These are phyloP conservation scores for Tamandua tetradactyla DNA, from an alignment of 2,797 vertebrate species.

Conservation along the genomic window DNA sequence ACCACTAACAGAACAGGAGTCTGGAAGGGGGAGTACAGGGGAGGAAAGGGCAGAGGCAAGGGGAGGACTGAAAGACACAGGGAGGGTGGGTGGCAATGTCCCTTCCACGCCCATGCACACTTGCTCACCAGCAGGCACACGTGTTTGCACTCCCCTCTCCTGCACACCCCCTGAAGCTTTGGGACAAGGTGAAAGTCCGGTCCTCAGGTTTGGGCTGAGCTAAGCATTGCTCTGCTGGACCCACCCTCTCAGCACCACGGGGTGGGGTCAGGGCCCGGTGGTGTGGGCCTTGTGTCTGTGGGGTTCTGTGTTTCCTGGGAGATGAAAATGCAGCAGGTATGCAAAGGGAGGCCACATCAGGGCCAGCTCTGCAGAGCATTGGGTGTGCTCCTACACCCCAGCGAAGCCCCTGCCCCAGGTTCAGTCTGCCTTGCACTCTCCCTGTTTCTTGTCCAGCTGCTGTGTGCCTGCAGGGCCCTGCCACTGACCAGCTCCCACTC, in stretches of 20 bases:
- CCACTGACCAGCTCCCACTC: too few species aligned
- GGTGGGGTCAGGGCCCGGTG: too few species aligned
- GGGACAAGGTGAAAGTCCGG: too few species aligned
- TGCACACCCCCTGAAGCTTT: too few species aligned
- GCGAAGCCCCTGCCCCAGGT: neutral
- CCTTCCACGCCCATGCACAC: too few species aligned
- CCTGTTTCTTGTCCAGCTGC: too few species aligned
- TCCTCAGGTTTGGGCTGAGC: neutral
- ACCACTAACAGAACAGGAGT: neutral
- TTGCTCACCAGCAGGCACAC: too few species aligned
- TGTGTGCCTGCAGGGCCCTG: too few species aligned
- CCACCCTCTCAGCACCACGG: neutral
- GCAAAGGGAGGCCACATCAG: conserved; percentile 58
- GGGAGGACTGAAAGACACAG: neutral
- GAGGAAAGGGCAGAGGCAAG: neutral
- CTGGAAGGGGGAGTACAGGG: neutral
- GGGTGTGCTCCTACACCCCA: too few species aligned
- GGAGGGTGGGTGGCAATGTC: neutral
- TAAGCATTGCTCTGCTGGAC: too few species aligned
- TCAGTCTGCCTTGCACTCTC: too few species aligned
- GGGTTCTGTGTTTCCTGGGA: conserved; percentile 46
- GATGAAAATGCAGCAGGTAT: conserved; percentile 63
- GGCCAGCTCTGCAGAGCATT: too few species aligned
- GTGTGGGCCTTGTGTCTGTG: neutral
- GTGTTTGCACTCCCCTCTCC: neutral